Conservation (phyloP, 2,888 invertebrate species). For the Notocelia uddmanniana region DNA sequence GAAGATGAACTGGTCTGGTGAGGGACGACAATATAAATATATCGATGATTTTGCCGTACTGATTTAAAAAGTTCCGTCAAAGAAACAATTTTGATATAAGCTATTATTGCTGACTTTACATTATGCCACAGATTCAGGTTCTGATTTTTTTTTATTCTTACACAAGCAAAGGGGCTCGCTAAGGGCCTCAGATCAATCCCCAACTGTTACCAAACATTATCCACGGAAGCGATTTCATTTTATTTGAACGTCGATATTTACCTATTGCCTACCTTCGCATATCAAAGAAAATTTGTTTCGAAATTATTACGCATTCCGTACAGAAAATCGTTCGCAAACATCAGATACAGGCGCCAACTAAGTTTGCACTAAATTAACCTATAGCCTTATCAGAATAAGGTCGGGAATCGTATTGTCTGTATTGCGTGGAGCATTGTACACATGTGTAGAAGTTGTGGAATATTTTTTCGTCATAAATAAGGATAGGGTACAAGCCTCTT, state of each 20-base stretch:
- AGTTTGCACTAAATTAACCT: neutral
- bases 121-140: too few species aligned
- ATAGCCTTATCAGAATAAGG: neutral
- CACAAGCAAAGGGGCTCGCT: neutral
- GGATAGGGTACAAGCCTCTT: conserved; percentile 45
- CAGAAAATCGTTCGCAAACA: conserved; percentile 37
- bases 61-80: too few species aligned
- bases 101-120: too few species aligned
- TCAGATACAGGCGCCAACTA: conserved; percentile 17
- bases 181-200: neutral
- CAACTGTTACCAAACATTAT: neutral
- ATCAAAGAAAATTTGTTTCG: conserved; percentile 31
- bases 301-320: conserved; percentile 38
- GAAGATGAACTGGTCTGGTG: too few species aligned
- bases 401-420: neutral
- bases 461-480: conserved; percentile 51
- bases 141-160: neutral
- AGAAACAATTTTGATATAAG: too few species aligned
- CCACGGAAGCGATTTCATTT: conserved; percentile 8
- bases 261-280: conserved; percentile 7
- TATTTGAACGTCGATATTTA: conserved; percentile 7
- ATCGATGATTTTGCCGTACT: too few species aligned
- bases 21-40: too few species aligned
- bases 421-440: neutral
- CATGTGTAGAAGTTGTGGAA: conserved; percentile 46